A percentile compares a stretch with the other conserved stretches of the same genome.
Conservation (phyloP, 2,113 vertebrate genomes). For the Ariopsis seemanni region DNA sequence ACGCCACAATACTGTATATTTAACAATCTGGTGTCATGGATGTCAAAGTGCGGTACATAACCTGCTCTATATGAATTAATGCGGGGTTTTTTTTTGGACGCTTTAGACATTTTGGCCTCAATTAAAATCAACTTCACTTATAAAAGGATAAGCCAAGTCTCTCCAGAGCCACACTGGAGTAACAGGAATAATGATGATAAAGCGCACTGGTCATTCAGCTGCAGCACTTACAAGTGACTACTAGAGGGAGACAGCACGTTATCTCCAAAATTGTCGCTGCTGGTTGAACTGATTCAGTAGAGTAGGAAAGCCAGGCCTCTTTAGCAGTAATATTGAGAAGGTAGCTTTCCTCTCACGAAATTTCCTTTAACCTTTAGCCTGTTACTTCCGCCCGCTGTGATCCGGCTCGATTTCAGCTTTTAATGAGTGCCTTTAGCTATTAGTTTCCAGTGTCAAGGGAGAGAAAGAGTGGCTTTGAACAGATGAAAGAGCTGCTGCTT, state of each 20-base stretch:
- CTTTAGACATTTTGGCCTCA: neutral
- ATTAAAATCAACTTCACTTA: neutral
- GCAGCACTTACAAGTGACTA: conserved; percentile 6
- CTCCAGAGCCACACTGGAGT: neutral
- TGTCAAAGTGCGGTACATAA: no score
- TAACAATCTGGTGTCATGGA: no score
- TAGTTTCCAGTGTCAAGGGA: neutral
- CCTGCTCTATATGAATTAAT: neutral
- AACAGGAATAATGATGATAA: neutral
- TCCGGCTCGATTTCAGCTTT: neutral
- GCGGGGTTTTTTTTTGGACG: neutral
- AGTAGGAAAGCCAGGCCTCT: neutral
- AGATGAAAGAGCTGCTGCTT: conserved; percentile 29
- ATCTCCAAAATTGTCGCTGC: neutral
- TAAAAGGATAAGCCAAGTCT: neutral
- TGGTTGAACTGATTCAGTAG: neutral
- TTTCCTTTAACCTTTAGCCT: neutral
- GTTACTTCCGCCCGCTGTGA: conserved; percentile 6
- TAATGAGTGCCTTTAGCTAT: conserved; percentile 13
- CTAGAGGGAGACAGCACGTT: conserved; percentile 13
- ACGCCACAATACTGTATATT: no score
- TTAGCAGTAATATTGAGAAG: neutral
- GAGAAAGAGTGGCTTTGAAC: conserved; percentile 5
- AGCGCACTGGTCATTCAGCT: neutral
- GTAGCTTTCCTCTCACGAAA: neutral